Base-by-base conservation (phyloP, 1,140 invertebrate genomes). In the Aphis gossypii region DNA sequence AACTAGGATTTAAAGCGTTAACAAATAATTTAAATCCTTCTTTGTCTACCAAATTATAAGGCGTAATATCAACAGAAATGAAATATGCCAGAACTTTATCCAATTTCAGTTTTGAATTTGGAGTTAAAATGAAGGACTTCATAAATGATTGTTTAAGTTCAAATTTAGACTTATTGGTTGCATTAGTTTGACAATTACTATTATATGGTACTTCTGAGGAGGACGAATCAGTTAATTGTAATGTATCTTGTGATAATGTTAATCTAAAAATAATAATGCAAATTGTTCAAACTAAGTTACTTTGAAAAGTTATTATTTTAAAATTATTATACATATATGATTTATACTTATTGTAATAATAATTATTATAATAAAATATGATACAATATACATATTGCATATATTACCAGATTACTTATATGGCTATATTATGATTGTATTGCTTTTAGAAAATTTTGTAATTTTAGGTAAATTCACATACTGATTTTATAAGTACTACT, bases 21-120 rank as follows among this genome's bases (percentile, higher is more conserved):
- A 94, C 87, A 89, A 94, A 93, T 86, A 93, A 46, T 56, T 90
- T 90, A 93, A 95, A 95, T 48, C 94, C 94, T 38, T 41, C 48
- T 84, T 94, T 93, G 89, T 95, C 94, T 56, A 94, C 94, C 56
- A 95, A 84, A 23, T 92, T 94, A 92, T 91, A 94, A 38, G 94
- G 94, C 86, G 94, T 92, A 86, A 94, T 94, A 86, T 94, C 94
- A 54, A 94, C 48, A 54, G 94, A 94, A 48, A 94, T 94, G 76
- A 95, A 93, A 93, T 94, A 86, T n/a, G 60, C 94, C 35, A 94
- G 90, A 51, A 48, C 60, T 35, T 93, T 54, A 48, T 94, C 82
- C 35, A 94, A 90, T 35, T 54, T 56, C 90, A 93, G 90, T 89
- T 90, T 68, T 82, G 35, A 51, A 89, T 93, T 83, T 83, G 84